phyloP scores from a whole-genome alignment of 2,888 invertebrate genomes.

The Sinotaia quadrata region DNA sequence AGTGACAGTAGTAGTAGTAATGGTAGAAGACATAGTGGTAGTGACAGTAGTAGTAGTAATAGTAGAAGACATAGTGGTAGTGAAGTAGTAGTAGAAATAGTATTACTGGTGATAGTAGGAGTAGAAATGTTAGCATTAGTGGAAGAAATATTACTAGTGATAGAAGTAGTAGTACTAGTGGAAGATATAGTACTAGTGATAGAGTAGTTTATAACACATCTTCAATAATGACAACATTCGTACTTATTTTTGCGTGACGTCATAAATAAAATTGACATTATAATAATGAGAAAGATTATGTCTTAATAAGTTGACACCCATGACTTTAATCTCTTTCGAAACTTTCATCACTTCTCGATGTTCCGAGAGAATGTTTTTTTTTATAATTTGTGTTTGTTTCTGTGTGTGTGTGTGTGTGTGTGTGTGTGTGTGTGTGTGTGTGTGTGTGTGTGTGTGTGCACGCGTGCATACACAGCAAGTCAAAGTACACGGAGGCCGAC shows the following conservation, averaged over 20 bases:
- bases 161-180: neutral
- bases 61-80: neutral
- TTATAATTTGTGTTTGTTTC: neutral
- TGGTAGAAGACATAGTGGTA: neutral
- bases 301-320: no score
- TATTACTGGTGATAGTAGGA: neutral
- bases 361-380: neutral
- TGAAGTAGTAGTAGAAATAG: neutral
- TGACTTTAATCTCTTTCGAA: neutral
- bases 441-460: neutral
- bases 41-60: neutral
- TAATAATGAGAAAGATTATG: no score
- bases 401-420: slow-evolving; percentile 13
- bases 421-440: slow-evolving; percentile 7
- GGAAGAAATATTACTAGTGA: neutral
- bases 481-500: slow-evolving; percentile 56
- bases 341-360: neutral
- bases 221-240: no score
- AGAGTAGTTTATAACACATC: neutral
- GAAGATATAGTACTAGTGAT: neutral
- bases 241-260: no score
- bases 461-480: slow-evolving; percentile 47
- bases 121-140: neutral
- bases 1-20: neutral
- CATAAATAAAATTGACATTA: no score